Evolutionary conservation across 2,797 vertebrate species (phyloP).

Genomic region (Pangasius larnaudii): DNA sequence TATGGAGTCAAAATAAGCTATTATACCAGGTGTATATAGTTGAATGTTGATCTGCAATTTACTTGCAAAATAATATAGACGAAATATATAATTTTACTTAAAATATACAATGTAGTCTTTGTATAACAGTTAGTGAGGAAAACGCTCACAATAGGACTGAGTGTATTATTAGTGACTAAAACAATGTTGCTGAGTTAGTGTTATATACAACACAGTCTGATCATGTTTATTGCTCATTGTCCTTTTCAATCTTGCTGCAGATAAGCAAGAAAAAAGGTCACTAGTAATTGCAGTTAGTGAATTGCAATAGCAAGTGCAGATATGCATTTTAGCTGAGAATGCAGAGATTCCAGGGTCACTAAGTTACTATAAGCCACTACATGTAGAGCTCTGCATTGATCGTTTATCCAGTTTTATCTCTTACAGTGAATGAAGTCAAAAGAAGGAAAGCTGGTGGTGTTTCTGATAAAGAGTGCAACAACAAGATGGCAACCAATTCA

Average conservation of each 20-base stretch:
- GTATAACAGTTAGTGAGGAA: too few species aligned
- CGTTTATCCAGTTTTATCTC: not conserved
- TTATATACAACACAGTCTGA: not conserved
- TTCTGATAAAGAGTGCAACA: not conserved
- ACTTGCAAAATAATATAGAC: too few species aligned
- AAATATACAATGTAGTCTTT: too few species aligned
- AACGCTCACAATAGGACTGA: not conserved
- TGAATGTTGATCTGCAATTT: too few species aligned
- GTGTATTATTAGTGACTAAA: not conserved
- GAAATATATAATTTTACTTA: too few species aligned
- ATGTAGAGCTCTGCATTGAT: not conserved
- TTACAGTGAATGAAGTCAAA: not conserved
- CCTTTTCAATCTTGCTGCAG: constrained; percentile 1
- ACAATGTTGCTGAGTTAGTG: not conserved
- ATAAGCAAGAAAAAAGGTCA: not conserved
- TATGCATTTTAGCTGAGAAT: constrained; percentile 9
- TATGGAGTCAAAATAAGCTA: too few species aligned
- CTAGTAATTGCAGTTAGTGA: not conserved
- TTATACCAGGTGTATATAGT: too few species aligned
- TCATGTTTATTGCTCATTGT: not conserved
- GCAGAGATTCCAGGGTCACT: not conserved
- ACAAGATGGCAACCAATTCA: not conserved
- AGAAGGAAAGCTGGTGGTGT: not conserved
- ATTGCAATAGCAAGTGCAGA: not conserved
- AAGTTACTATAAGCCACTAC: not conserved